A percentile compares a stretch with the other conserved stretches of the same genome.
Conservation (phyloP, 37 sponge, comb jelly and placozoan species). For the Agelas oroides region DNA sequence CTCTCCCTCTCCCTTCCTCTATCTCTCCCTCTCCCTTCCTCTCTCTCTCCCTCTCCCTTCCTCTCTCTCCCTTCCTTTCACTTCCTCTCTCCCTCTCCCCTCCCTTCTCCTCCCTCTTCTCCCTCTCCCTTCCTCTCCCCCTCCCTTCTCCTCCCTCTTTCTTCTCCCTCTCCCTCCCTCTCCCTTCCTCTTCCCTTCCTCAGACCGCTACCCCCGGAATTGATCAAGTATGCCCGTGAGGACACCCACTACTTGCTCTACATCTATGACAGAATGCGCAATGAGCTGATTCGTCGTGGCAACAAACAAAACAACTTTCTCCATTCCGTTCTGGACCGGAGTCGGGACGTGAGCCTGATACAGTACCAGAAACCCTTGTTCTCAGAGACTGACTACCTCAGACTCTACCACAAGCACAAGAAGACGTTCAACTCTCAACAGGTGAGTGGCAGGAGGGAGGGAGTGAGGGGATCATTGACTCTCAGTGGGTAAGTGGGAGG, state of each 20-base stretch:
- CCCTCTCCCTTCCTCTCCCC: no score
- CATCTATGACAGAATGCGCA: constrained; percentile 89
- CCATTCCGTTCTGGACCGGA: constrained; percentile 46
- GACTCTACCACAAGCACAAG: constrained; percentile 76
- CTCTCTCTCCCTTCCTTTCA: no score
- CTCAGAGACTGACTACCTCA: constrained; percentile 61
- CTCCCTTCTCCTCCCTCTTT: no score
- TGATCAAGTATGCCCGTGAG: constrained; percentile 94
- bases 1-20: no score
- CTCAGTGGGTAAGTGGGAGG: neutral
- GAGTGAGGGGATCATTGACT: neutral
- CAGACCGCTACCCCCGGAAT: constrained; percentile 89
- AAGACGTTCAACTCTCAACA: constrained; percentile 79
- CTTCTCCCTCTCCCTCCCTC: no score
- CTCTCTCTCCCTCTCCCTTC: no score
- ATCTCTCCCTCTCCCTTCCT: neutral
- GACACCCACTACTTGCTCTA: constrained; percentile 98
- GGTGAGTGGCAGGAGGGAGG: constrained; percentile 30
- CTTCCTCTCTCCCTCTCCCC: neutral
- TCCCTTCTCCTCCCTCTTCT: no score
- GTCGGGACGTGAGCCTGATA: constrained; percentile 72
- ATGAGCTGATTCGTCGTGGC: constrained; percentile 84
- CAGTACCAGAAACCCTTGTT: constrained; percentile 78
- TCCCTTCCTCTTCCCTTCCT: neutral
- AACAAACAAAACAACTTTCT: constrained; percentile 59